phyloP scores from a whole-genome alignment of 2,113 vertebrate species.

The Uria aalge region DNA sequence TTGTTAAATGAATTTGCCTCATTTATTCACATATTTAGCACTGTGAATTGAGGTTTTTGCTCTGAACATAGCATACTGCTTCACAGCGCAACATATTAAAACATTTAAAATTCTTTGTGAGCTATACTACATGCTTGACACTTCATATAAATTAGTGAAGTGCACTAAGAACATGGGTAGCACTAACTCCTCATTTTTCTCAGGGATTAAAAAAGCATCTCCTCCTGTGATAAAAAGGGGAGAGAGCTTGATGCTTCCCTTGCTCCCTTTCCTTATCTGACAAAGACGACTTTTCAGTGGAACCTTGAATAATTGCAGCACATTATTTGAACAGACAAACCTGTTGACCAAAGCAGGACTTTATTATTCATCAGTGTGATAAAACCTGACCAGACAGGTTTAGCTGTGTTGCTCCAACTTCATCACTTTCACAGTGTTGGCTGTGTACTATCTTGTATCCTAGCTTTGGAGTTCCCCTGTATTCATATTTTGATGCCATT shows the following conservation, averaged over 20 bases:
- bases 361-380: background rate
- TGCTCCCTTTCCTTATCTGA: background rate
- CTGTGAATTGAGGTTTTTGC: background rate
- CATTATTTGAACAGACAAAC: background rate
- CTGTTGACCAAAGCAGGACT: background rate
- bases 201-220: background rate
- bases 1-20: background rate
- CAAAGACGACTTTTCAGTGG: background rate
- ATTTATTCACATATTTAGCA: background rate
- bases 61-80: background rate
- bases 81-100: conserved; percentile 34
- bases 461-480: background rate
- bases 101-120: conserved; percentile 45
- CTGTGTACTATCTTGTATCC: background rate
- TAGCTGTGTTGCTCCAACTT: background rate
- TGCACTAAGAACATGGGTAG: background rate
- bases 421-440: background rate
- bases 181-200: background rate
- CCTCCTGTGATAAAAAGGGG: background rate
- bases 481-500: background rate
- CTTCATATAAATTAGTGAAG: background rate
- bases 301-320: background rate
- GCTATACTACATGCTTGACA: conserved; percentile 3
- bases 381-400: background rate
- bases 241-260: background rate